Evolutionary conservation across 2,888 invertebrate species (phyloP).

Genomic region (Patella pellucida): DNA sequence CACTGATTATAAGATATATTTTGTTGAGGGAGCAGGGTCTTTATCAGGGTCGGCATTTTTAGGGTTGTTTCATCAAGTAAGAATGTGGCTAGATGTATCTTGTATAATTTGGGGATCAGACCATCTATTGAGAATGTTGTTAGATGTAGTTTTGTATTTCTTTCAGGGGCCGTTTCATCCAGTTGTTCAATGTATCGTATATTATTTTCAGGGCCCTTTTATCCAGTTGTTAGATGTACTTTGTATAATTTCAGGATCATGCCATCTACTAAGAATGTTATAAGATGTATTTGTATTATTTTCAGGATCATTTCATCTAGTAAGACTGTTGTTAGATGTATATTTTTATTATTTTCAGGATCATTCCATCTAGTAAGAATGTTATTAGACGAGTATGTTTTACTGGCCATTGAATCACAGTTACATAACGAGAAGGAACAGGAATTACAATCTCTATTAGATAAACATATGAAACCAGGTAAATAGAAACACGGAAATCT

Average conservation of each 20-base stretch:
- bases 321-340: background rate
- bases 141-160: slow-evolving; percentile 53
- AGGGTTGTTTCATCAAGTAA: background rate
- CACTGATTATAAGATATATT: background rate
- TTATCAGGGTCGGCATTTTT: no score
- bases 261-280: slow-evolving; percentile 70
- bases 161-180: no score
- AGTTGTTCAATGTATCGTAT: no score
- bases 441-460: slow-evolving; percentile 63
- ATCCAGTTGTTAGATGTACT: background rate
- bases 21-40: no score
- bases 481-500: background rate
- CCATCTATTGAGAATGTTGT: slow-evolving; percentile 68
- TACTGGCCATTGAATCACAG: slow-evolving; percentile 69
- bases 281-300: slow-evolving; percentile 49
- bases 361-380: slow-evolving; percentile 70
- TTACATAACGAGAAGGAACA: slow-evolving; percentile 66
- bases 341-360: slow-evolving; percentile 44
- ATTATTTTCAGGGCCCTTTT: no score
- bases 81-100: background rate
- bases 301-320: no score
- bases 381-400: slow-evolving; percentile 70
- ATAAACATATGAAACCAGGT: slow-evolving; percentile 68
- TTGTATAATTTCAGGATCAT: slow-evolving; percentile 56
- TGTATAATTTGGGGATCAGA: slow-evolving; percentile 60